Evolutionary conservation across 64 coral and sea anemone genomes (phyloP), one percentile per base, ranked within the genome.

Genomic region (Montipora efflorescens): DNA sequence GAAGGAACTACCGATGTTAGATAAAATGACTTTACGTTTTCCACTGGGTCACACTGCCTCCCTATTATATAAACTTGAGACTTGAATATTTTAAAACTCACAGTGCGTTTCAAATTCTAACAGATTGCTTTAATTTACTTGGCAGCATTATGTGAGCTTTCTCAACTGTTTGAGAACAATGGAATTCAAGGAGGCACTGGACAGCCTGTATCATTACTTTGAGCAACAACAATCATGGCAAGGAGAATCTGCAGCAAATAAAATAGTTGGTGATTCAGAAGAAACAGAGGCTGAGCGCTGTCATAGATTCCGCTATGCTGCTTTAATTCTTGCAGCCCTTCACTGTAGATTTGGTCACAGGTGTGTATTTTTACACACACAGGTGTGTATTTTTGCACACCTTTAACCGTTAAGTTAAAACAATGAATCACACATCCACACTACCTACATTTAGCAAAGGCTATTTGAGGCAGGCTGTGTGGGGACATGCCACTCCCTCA

Each of bases 181-280:
- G 18, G 97, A 99, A 77, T 85, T 96, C 43, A 96, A 96, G 73
- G 58, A 74, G 14, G 84, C 97, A 50, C 45, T 99, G 51, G 97
- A 99, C 55, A 96, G 97, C 69, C 59, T 99, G 21, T 96, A 99
- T 67, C 97, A 94, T 68, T 99, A 99, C 53, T 99, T 96, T 94
- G 97, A 99, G 48, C 95, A 80, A 13, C 92, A 99, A 78, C 94
- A 99, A 18, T 36, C 36, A 36, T 95, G 97, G 97, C 75, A 95
- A 11, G 80, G 81, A 18, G 49, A 62, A 8, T 78, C 78, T 23
- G 44, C 75, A 8, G 8, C 74, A 18, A 18, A 51, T 55, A 95
- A 85, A 46, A 19, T 19, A 75, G 78, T 58, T 19, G 19, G 72
- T 47, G 93, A 94, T 23, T 59, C 55, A 9, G 92, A 95, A 23